phyloP scores from a whole-genome alignment of 2,888 invertebrate genomes.

The Ectemnius continuus region DNA sequence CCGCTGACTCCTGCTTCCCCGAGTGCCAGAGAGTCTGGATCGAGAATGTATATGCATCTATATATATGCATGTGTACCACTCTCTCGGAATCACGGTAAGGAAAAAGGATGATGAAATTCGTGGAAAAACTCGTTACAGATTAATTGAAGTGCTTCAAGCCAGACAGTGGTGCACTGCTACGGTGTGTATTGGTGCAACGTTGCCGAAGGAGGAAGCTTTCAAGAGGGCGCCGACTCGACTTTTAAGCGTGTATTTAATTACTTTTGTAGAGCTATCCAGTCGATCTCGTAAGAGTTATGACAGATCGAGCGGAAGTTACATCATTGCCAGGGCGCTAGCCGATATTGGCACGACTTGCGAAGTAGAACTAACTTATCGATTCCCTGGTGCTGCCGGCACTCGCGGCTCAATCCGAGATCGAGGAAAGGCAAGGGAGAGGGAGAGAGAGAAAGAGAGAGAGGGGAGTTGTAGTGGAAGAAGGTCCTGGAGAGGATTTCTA shows the following conservation, averaged over 20 bases:
- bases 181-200: too few relatives aligned
- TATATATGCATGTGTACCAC: background rate
- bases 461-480: background rate
- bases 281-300: background rate
- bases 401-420: background rate
- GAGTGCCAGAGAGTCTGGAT: background rate
- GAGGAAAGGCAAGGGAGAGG: too few relatives aligned
- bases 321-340: background rate
- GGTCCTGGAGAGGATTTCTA: background rate
- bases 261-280: background rate
- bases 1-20: conserved; percentile 5
- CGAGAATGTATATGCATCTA: too few relatives aligned
- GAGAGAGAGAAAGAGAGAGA: background rate
- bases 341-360: background rate
- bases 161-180: too few relatives aligned
- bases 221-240: too few relatives aligned
- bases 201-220: too few relatives aligned
- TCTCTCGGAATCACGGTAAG: conserved; percentile 34
- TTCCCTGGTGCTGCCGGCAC: background rate
- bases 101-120: conserved; percentile 33
- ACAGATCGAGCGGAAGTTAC: conserved; percentile 4
- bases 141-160: background rate
- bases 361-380: background rate
- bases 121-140: conserved; percentile 7
- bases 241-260: background rate